Conservation (phyloP, 92 coral and sea anemone species). For the Virgularia gustaviana region DNA sequence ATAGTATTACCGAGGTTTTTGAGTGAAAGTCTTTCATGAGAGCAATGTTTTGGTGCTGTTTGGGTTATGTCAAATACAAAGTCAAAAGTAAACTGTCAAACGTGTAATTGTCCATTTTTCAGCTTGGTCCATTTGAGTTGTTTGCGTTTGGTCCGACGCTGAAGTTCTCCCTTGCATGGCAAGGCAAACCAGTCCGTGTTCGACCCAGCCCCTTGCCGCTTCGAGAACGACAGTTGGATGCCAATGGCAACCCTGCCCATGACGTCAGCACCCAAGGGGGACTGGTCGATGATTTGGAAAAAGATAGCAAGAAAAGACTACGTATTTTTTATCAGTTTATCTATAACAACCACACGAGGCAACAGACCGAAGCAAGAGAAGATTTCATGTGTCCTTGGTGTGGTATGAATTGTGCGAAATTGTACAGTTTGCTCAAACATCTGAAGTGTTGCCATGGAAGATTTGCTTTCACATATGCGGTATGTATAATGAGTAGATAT, state of each 20-base stretch:
- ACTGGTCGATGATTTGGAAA: slow-evolving; percentile 56
- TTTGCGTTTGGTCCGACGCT: slow-evolving; percentile 97
- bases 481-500: slow-evolving; percentile 48
- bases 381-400: slow-evolving; percentile 97
- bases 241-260: slow-evolving; percentile 54
- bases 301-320: slow-evolving; percentile 61
- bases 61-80: neutral
- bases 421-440: slow-evolving; percentile 86
- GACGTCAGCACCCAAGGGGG: slow-evolving; percentile 34
- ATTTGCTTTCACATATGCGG: slow-evolving; percentile 87
- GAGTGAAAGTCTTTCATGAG: too few relatives aligned
- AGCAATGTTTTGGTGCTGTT: neutral
- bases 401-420: slow-evolving; percentile 77
- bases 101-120: too few relatives aligned
- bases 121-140: slow-evolving; percentile 97
- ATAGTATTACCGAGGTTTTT: too few relatives aligned
- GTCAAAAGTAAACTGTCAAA: neutral
- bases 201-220: slow-evolving; percentile 71
- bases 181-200: slow-evolving; percentile 64
- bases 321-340: slow-evolving; percentile 92
- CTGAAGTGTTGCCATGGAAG: slow-evolving; percentile 90
- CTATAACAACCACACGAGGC: slow-evolving; percentile 90
- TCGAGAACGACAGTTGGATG: slow-evolving; percentile 59
- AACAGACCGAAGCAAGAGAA: slow-evolving; percentile 94
- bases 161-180: slow-evolving; percentile 88